Evolutionary conservation across 2,797 vertebrate species (phyloP).

Genomic region (Syncerus caffer): DNA sequence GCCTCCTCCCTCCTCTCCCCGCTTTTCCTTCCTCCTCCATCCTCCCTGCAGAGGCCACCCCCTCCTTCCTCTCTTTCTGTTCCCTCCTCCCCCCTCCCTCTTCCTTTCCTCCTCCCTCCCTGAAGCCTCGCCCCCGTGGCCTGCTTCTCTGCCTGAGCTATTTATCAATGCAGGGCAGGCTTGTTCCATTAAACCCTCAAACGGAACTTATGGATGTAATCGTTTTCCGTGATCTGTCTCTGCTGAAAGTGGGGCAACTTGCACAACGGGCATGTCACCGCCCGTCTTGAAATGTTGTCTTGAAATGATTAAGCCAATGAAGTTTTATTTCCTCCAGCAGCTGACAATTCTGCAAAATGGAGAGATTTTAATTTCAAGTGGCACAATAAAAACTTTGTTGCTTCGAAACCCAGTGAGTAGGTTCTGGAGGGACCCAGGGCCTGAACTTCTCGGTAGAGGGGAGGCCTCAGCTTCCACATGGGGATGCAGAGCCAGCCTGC

Average conservation of each 20-base stretch:
- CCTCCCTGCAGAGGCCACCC: neutral
- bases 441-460: fast-evolving
- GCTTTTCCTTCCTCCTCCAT: neutral
- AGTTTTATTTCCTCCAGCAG: neutral
- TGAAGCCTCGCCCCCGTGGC: constrained; percentile 61
- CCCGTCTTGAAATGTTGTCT: neutral
- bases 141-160: constrained; percentile 63
- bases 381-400: neutral
- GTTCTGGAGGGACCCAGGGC: fast-evolving
- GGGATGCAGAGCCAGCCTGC: fast-evolving
- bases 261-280: neutral
- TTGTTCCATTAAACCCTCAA: constrained; percentile 45
- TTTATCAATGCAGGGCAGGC: constrained; percentile 71
- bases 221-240: constrained; percentile 60
- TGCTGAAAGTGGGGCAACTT: constrained; percentile 51
- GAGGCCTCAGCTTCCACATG: fast-evolving
- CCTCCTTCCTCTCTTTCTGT: neutral
- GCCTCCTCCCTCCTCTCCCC: too few species aligned
- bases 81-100: neutral
- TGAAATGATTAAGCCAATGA: neutral
- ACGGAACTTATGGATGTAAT: constrained; percentile 32
- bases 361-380: neutral
- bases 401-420: neutral
- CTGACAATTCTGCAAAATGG: neutral
- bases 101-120: neutral